Evolutionary conservation across 1,140 invertebrate species (phyloP).

Genomic region (Drosophila nigromelanica): DNA sequence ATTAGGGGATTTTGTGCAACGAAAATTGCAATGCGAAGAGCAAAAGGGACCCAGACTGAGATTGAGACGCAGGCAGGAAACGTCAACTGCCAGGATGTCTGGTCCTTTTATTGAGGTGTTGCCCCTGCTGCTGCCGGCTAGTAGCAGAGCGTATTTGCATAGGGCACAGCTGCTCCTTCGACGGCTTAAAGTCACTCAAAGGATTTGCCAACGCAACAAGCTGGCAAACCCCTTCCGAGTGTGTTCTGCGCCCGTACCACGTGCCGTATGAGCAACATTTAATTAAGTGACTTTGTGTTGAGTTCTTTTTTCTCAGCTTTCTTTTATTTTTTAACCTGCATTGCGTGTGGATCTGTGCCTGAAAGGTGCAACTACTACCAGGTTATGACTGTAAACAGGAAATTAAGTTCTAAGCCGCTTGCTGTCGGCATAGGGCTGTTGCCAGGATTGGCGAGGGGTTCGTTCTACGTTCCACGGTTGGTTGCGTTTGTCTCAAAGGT

Average conservation of each 20-base stretch:
- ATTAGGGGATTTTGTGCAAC: conserved; percentile 65
- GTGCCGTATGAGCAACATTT: conserved; percentile 59
- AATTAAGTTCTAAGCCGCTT: conserved; percentile 54
- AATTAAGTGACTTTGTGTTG: conserved; percentile 57
- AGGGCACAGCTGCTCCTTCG: conserved; percentile 5
- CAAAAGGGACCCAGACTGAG: background rate
- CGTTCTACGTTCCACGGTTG: background rate
- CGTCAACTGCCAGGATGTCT: conserved; percentile 22
- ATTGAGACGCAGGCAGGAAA: conserved; percentile 8
- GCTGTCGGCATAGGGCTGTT: background rate
- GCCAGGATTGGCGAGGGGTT: background rate
- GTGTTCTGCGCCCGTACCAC: conserved; percentile 16
- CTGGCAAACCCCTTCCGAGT: background rate
- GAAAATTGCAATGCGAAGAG: conserved; percentile 34
- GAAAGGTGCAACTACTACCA: conserved; percentile 14
- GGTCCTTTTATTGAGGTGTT: conserved; percentile 40
- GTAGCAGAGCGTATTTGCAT: conserved; percentile 47
- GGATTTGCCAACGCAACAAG: conserved; percentile 40
- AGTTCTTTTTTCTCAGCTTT: background rate
- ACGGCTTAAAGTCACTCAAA: conserved; percentile 62
- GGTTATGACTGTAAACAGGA: conserved; percentile 56
- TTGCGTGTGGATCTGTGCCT: conserved; percentile 32
- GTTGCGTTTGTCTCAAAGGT: background rate
- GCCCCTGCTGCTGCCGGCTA: conserved; percentile 4
- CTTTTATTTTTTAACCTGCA: conserved; percentile 14